phyloP scores from a whole-genome alignment of 2,888 invertebrate genomes.

The Andricus curvator region DNA sequence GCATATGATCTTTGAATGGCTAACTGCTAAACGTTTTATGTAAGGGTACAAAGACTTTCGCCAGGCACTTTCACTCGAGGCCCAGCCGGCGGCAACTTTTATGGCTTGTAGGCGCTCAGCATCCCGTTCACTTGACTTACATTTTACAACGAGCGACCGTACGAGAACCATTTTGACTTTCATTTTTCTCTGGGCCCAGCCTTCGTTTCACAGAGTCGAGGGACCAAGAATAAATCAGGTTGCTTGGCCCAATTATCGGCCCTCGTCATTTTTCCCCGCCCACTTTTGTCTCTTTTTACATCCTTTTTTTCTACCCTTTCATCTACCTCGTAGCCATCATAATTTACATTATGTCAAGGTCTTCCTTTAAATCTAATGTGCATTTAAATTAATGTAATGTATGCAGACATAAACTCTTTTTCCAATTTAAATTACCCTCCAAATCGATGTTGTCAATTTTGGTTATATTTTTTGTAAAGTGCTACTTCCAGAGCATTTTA shows the following conservation, averaged over 20 bases:
- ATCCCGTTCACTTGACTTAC: conserved; percentile 73
- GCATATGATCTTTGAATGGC: conserved; percentile 70
- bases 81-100: conserved; percentile 60
- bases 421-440: background rate
- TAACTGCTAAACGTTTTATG: conserved; percentile 74
- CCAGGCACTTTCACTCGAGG: conserved; percentile 76
- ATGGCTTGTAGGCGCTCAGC: conserved; percentile 62
- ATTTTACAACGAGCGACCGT: conserved; percentile 7
- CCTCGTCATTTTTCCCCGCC: conserved; percentile 17
- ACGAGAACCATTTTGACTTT: conserved; percentile 47
- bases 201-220: conserved; percentile 41
- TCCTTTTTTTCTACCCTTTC: background rate
- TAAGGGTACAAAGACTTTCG: conserved; percentile 77
- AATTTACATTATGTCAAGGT: conserved; percentile 11
- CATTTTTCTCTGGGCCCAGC: conserved; percentile 54
- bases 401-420: background rate
- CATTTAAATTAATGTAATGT: background rate
- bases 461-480: too few species aligned
- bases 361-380: background rate
- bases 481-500: too few species aligned
- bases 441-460: background rate
- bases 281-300: background rate
- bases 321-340: background rate
- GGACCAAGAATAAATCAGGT: conserved; percentile 37
- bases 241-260: conserved; percentile 14